Evolutionary conservation across 2,888 invertebrate species (phyloP).

Genomic region (Pardosa pseudoannulata): DNA sequence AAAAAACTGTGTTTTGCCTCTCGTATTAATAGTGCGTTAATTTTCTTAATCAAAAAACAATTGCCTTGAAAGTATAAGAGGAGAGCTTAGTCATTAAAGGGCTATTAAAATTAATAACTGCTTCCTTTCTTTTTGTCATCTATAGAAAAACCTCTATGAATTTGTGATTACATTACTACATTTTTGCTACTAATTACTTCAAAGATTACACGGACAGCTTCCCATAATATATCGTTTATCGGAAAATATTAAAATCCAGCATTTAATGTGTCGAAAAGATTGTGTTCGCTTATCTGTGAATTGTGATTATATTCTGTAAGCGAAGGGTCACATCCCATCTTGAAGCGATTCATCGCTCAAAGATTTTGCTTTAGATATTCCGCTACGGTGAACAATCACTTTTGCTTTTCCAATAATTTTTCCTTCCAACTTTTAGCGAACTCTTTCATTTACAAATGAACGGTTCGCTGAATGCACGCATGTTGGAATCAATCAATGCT

Average conservation of each 20-base stretch:
- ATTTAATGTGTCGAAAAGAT: constrained; percentile 69
- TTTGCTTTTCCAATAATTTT: constrained; percentile 70
- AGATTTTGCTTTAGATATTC: constrained; percentile 59
- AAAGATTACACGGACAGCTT: constrained; percentile 57
- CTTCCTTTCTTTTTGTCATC: constrained; percentile 30
- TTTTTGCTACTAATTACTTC: constrained; percentile 61
- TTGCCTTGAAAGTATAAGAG: too few species aligned
- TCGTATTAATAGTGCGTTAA: too few species aligned
- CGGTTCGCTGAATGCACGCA: constrained; percentile 41
- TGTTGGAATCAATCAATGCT: constrained; percentile 49
- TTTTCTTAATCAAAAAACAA: too few species aligned
- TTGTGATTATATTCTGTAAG: constrained; percentile 49
- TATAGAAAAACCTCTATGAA: constrained; percentile 35
- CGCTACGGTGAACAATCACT: constrained; percentile 53
- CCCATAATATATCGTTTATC: constrained; percentile 64
- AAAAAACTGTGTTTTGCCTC: too few species aligned
- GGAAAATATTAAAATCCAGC: constrained; percentile 67
- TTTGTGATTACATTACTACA: constrained; percentile 45
- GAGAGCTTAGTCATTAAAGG: too few species aligned
- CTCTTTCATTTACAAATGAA: constrained; percentile 68
- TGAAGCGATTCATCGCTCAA: constrained; percentile 43
- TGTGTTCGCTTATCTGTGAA: constrained; percentile 60
- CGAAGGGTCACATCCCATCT: constrained; percentile 49
- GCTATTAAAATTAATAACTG: constrained; percentile 4
- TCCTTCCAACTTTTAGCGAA: constrained; percentile 58